Conservation (phyloP, 2,113 vertebrate species). For the Globicephala melas region DNA sequence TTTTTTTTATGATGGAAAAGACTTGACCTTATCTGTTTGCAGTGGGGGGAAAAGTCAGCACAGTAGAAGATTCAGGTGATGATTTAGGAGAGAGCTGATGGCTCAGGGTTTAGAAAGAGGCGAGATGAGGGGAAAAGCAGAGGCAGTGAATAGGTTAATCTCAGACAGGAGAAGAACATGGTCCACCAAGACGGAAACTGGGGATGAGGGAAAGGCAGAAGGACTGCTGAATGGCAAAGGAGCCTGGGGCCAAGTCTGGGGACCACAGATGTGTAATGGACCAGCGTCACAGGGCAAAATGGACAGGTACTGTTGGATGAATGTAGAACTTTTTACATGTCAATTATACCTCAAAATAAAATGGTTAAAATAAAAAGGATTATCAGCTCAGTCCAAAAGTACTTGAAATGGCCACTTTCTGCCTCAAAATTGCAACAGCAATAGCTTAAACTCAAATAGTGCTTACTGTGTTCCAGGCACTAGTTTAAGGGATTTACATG, state of each 20-base stretch:
- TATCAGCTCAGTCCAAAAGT: not conserved
- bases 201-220: not conserved
- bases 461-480: too few relatives aligned
- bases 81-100: too few relatives aligned
- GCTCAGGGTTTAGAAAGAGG: not conserved
- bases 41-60: not conserved
- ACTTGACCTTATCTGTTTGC: not conserved
- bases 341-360: not conserved
- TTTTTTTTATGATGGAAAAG: not conserved
- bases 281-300: rapidly evolving
- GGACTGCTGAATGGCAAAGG: not conserved
- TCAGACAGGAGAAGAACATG: not conserved
- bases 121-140: not conserved
- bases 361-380: not conserved
- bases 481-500: not conserved
- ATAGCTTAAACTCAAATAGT: not conserved
- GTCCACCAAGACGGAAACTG: not conserved
- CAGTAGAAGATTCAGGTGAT: not conserved
- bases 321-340: not conserved
- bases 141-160: not conserved
- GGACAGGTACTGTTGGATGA: not conserved
- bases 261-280: rapidly evolving
- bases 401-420: not conserved
- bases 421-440: not conserved
- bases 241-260: not conserved